Evolutionary conservation across 2,113 vertebrate species (phyloP), one percentile per base, ranked within the genome.

Genomic region (Psammodynastes pulverulentus): DNA sequence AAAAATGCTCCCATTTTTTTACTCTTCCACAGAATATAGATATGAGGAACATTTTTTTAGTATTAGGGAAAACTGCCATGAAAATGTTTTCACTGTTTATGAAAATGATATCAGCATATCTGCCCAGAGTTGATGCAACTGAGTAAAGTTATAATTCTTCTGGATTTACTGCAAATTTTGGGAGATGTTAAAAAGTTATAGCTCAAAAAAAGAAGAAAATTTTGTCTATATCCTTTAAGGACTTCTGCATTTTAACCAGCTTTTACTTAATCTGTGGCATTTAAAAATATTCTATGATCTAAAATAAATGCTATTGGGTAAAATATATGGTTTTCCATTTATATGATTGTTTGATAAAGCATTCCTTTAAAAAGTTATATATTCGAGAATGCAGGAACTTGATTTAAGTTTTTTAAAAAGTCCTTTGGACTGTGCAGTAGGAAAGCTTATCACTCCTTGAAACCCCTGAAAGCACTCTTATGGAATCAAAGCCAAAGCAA

Each of bases 331-430:
- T 39, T 87, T 56, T 79, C 84, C 86, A 62, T 94, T 94, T 91
- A 3, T 94, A 91, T 93, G 89, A 62, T 95, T 92, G 34, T 67
- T 86, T 17, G 3, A 89, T 24, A 23, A 90, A 62, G 45, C 9
- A 84, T 8, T 92, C 92, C 26, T 88, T 48, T 93, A 88, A 90
- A 90, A 92, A 84, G 91, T 91, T 89, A 54, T 17, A 51, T 79
- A 39, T 79, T 39, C 5, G 0, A 79, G 2, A 79, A 43, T 43
- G 72, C 34, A 79, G 34, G 6, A 21, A 39, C 67, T 79, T 79
- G 15, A 5, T 19, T 39, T 72, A 13, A 72, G 67, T 72, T 79
- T 34, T 8, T 3, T 0, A 79, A 79, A 72, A 39, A 19, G n/a
- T 72, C 15, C n/a, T 79, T 39, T 79, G 17, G 34, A 39, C 3